These are phyloP conservation scores for Drosophila albomicans DNA, from an alignment of 1,140 invertebrate genomes.

Conservation along the genomic window DNA sequence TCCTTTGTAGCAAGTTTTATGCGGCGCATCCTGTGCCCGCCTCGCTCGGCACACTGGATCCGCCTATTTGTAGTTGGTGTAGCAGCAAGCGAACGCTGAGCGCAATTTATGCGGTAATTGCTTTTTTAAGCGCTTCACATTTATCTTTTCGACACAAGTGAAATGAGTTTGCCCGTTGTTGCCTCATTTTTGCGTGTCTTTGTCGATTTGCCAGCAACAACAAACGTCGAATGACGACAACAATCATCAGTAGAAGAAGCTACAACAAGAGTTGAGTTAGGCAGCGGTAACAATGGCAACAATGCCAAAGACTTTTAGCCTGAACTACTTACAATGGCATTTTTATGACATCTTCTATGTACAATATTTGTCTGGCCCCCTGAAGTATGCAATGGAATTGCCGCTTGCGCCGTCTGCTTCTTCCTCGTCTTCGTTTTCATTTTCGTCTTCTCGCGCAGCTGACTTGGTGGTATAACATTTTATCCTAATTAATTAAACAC, in stretches of 20 bases:
- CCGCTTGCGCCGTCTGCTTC: not conserved
- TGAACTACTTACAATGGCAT: constrained; percentile 81
- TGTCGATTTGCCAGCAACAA: constrained; percentile 66
- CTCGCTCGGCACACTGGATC: constrained; percentile 5
- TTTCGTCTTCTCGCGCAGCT: not conserved
- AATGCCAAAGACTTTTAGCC: constrained; percentile 45
- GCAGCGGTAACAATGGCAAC: constrained; percentile 62
- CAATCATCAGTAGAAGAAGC: constrained; percentile 25
- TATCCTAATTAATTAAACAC: constrained; percentile 73
- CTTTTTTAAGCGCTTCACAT: constrained; percentile 84
- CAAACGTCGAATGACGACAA: constrained; percentile 31
- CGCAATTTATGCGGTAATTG: constrained; percentile 83
- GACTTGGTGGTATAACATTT: constrained; percentile 19
- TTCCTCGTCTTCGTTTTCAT: not conserved
- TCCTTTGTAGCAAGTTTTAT: constrained; percentile 75
- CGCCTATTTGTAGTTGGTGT: constrained; percentile 45
- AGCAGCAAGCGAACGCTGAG: constrained; percentile 39
- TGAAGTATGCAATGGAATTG: constrained; percentile 67
- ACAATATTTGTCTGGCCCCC: constrained; percentile 40
- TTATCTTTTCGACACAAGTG: constrained; percentile 82
- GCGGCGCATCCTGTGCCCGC: constrained; percentile 61
- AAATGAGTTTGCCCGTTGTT: constrained; percentile 70
- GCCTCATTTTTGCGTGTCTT: constrained; percentile 62
- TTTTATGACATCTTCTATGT: constrained; percentile 78
- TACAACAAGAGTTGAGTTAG: constrained; percentile 12